phyloP scores from a whole-genome alignment of 2,113 vertebrate species.

The Arvicanthis niloticus region DNA sequence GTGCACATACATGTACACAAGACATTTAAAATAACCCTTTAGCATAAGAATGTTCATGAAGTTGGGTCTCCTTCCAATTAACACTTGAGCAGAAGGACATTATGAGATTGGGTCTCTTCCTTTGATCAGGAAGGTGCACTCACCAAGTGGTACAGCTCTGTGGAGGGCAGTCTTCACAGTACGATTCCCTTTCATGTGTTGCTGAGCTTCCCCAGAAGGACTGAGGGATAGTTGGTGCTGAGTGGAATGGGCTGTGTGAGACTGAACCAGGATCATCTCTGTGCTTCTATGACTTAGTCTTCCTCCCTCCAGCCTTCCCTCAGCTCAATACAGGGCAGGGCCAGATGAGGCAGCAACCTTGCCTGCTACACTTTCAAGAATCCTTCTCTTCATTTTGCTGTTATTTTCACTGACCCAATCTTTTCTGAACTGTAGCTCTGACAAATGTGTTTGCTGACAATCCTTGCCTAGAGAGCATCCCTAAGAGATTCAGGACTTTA shows the following conservation, averaged over 20 bases:
- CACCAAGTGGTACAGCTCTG: neutral
- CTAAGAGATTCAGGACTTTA: neutral
- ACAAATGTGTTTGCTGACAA: neutral
- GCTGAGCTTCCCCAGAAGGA: neutral
- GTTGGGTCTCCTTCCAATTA: neutral
- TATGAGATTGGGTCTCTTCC: neutral
- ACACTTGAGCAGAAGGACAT: too few species aligned
- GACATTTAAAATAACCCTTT: neutral
- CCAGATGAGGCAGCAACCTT: accelerated
- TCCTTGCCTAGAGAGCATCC: neutral
- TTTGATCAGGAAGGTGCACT: neutral
- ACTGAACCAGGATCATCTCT: too few species aligned
- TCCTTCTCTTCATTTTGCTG: neutral
- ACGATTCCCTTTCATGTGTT: neutral
- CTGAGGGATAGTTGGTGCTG: neutral
- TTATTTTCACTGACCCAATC: neutral
- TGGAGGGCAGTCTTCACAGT: neutral
- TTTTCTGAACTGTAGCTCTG: neutral
- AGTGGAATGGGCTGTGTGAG: neutral
- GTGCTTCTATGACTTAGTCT: too few species aligned
- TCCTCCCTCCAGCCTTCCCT: neutral
- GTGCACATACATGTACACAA: neutral
- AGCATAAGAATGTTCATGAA: neutral
- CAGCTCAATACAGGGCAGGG: too few species aligned
- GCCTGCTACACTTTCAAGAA: neutral